Evolutionary conservation across 2,888 invertebrate species (phyloP).

Genomic region (Oxyteleia sp.): DNA sequence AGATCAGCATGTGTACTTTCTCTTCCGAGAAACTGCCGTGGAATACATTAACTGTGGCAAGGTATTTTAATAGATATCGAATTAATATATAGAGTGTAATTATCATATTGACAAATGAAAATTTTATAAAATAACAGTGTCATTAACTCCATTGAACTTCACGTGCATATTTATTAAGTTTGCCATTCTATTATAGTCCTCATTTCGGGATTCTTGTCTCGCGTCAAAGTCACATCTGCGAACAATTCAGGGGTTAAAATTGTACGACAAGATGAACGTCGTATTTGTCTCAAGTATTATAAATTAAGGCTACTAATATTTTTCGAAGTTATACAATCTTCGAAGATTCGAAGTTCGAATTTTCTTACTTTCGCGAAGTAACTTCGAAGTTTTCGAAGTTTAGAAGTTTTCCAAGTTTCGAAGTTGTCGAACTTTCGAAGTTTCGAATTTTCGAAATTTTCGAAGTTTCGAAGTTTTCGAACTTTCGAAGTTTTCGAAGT

Average conservation of each 20-base stretch:
- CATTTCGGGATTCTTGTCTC: background rate
- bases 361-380: too few species aligned
- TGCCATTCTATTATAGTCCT: background rate
- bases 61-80: constrained; percentile 88
- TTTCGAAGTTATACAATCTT: too few species aligned
- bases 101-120: background rate
- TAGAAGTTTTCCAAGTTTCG: too few species aligned
- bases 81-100: background rate
- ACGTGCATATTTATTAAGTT: background rate
- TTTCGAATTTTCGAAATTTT: too few species aligned
- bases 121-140: background rate
- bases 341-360: too few species aligned
- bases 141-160: background rate
- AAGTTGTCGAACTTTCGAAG: too few species aligned
- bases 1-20: constrained; percentile 95
- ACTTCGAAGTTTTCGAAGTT: too few species aligned
- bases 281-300: background rate
- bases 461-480: too few species aligned
- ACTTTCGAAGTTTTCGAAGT: too few species aligned
- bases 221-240: background rate
- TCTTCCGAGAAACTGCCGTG: constrained; percentile 96
- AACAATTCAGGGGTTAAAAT: background rate
- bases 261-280: background rate
- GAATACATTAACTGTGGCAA: constrained; percentile 98
- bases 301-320: background rate